Percentiles rank a stretch among this genome's conserved stretches.
These are phyloP conservation scores for Trypoxylus dichotomus DNA, from an alignment of 1,140 invertebrate genomes.

Conservation along the genomic window DNA sequence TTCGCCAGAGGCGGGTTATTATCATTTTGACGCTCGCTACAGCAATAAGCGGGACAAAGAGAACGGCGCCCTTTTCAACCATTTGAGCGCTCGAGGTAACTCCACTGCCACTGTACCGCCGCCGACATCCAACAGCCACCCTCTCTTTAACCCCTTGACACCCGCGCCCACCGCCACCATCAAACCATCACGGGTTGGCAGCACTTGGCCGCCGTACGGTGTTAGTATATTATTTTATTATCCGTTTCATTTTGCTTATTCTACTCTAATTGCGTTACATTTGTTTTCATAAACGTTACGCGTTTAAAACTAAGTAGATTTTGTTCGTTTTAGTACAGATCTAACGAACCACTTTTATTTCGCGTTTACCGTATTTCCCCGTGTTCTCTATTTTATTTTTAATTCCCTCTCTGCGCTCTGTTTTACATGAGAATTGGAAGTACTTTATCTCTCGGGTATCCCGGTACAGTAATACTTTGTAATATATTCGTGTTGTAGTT, in stretches of 20 bases:
- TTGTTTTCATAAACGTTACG: conserved; percentile 46
- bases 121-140: conserved; percentile 32
- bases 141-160: conserved; percentile 58
- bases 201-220: conserved; percentile 61
- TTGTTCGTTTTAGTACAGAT: conserved; percentile 39
- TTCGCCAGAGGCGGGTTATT: conserved; percentile 55
- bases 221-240: conserved; percentile 60
- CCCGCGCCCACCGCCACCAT: conserved; percentile 61
- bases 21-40: conserved; percentile 65
- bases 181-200: conserved; percentile 62
- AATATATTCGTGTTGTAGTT: not conserved
- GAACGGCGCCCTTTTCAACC: conserved; percentile 63
- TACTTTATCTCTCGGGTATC: not conserved
- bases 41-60: conserved; percentile 54
- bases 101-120: conserved; percentile 49
- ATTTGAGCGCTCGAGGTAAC: conserved; percentile 55
- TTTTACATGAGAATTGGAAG: conserved; percentile 23
- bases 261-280: conserved; percentile 45
- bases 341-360: conserved; percentile 38
- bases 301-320: conserved; percentile 46
- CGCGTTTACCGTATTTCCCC: conserved; percentile 27
- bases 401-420: conserved; percentile 8
- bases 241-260: conserved; percentile 40
- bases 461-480: not conserved
- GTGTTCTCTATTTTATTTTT: conserved; percentile 27